Conservation (phyloP, 2,888 invertebrate species). For the Pediacus dermestoides region DNA sequence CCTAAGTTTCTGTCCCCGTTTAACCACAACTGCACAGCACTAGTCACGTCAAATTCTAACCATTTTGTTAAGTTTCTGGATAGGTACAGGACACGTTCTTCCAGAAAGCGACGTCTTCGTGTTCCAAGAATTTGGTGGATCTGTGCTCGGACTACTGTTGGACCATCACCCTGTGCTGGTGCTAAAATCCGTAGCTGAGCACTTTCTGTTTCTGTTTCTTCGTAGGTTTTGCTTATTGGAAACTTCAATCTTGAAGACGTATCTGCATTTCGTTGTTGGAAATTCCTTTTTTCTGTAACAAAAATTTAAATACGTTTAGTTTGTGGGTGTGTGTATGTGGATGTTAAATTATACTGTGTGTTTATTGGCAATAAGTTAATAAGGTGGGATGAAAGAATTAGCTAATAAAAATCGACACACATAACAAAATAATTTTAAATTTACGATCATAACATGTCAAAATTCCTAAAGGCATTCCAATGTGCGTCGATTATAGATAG, state of each 20-base stretch:
- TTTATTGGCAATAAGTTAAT: slow-evolving; percentile 10
- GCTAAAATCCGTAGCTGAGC: slow-evolving; percentile 51
- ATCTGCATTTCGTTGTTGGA: slow-evolving; percentile 29
- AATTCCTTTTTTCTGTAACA: slow-evolving; percentile 40
- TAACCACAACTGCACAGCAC: slow-evolving; percentile 53
- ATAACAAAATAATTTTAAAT: slow-evolving; percentile 3
- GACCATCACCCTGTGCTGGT: slow-evolving; percentile 32
- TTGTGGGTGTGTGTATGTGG: slow-evolving; percentile 6
- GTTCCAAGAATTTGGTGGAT: slow-evolving; percentile 47
- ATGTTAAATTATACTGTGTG: slow-evolving; percentile 14
- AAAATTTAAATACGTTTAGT: no score
- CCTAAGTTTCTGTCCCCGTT: slow-evolving; percentile 52
- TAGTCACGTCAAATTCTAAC: slow-evolving; percentile 60
- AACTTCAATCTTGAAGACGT: slow-evolving; percentile 37
- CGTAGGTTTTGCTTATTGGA: slow-evolving; percentile 24
- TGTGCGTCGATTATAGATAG: slow-evolving; percentile 15
- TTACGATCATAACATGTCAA: slow-evolving; percentile 10
- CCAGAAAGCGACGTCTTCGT: slow-evolving; percentile 45
- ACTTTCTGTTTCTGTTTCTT: slow-evolving; percentile 45
- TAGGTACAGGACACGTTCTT: slow-evolving; percentile 44
- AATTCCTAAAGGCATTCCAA: slow-evolving; percentile 14
- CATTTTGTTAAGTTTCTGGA: slow-evolving; percentile 51
- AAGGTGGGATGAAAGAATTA: background rate
- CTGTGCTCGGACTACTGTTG: slow-evolving; percentile 35
- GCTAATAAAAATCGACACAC: slow-evolving; percentile 2